These are phyloP conservation scores for Gambelia wislizenii DNA, from an alignment of 2,797 vertebrate genomes.

Conservation along the genomic window DNA sequence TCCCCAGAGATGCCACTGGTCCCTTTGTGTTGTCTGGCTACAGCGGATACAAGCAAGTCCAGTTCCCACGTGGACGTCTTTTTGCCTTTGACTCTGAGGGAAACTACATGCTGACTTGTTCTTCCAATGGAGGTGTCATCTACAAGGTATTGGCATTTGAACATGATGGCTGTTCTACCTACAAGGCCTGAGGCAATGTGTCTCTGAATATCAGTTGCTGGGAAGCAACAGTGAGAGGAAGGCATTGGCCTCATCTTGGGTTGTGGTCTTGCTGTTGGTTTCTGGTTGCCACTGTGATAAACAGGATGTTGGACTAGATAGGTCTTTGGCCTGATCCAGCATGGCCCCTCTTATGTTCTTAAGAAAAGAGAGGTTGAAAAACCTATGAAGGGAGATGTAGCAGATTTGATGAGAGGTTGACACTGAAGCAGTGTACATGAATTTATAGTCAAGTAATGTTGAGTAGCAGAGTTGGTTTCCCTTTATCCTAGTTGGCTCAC, in stretches of 20 bases:
- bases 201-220: background rate
- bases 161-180: background rate
- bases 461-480: no score
- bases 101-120: conserved; percentile 92
- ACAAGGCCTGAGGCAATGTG: background rate
- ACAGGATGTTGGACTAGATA: no score
- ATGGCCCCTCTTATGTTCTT: no score
- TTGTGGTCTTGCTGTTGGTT: no score
- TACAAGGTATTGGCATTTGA: conserved; percentile 84
- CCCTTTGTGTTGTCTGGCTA: conserved; percentile 95
- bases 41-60: conserved; percentile 94
- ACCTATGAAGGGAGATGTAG: no score
- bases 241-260: background rate
- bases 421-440: no score
- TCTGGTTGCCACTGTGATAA: no score
- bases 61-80: conserved; percentile 91
- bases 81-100: conserved; percentile 98
- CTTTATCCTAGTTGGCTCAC: no score
- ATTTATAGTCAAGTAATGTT: no score
- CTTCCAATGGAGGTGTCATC: conserved; percentile 88
- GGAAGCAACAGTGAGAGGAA: background rate
- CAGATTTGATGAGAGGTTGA: no score
- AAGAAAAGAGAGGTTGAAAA: no score
- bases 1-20: conserved; percentile 91
- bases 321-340: no score